Percentiles rank a stretch among this genome's conserved stretches.
phyloP scores from a whole-genome alignment of 2,797 vertebrate species.

The Microhierax caerulescens region DNA sequence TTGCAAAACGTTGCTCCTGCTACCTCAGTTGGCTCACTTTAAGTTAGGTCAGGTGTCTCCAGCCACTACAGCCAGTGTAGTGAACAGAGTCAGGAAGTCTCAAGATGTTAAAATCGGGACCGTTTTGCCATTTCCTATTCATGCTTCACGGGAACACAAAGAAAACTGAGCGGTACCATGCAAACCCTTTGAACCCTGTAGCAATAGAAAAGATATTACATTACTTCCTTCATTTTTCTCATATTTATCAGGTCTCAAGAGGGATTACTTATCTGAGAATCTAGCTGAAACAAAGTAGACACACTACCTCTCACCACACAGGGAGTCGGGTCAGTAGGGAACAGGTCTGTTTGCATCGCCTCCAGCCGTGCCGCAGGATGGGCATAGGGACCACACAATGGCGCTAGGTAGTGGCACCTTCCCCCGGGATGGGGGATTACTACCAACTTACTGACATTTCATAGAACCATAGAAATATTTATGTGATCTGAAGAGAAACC shows the following conservation, averaged over 20 bases:
- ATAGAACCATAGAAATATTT: neutral
- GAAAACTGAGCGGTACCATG: neutral
- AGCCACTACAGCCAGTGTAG: neutral
- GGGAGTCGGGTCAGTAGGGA: neutral
- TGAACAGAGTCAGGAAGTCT: neutral
- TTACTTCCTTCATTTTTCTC: neutral
- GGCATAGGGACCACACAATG: neutral
- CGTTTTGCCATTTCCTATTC: neutral
- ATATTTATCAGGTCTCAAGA: neutral
- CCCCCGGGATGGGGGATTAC: neutral
- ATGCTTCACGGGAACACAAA: neutral
- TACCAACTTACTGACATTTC: neutral
- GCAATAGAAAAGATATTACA: neutral
- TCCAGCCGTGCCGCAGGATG: neutral
- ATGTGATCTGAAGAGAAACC: neutral
- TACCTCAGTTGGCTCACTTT: neutral
- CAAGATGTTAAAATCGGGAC: neutral
- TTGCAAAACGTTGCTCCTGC: neutral
- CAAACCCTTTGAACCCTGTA: neutral
- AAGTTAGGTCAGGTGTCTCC: neutral
- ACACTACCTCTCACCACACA: neutral
- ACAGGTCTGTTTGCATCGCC: neutral
- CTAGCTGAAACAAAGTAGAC: neutral
- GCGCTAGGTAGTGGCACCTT: neutral
- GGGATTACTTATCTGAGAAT: slow-evolving; percentile 37